phyloP scores from a whole-genome alignment of 2,797 vertebrate species.

The Rallus crepitans region DNA sequence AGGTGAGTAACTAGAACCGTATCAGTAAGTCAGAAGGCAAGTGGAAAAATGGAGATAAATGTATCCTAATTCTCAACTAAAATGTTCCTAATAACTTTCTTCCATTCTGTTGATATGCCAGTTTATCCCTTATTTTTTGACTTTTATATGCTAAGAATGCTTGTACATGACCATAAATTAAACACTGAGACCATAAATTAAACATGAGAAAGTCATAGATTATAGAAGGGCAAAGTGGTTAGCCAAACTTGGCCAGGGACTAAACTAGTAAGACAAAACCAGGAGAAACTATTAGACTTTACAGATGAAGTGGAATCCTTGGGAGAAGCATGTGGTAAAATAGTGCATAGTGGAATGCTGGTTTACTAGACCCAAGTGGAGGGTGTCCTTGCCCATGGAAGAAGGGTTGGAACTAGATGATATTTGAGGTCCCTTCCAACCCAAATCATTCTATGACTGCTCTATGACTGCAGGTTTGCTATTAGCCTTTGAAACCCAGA shows the following conservation, averaged over 20 bases:
- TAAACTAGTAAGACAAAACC: not conserved
- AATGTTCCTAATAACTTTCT: not conserved
- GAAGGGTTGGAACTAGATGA: no score
- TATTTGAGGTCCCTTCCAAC: no score
- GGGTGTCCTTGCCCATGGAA: no score
- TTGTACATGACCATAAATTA: not conserved
- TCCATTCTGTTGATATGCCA: not conserved
- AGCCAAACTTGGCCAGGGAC: not conserved
- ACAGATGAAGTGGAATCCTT: not conserved
- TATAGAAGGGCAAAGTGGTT: not conserved
- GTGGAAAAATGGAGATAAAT: not conserved
- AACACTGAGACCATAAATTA: not conserved
- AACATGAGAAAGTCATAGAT: not conserved
- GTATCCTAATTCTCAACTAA: not conserved
- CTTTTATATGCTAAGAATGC: not conserved
- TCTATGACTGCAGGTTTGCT: not conserved
- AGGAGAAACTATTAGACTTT: not conserved
- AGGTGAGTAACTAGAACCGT: rapidly evolving
- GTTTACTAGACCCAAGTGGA: not conserved
- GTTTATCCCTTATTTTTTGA: not conserved
- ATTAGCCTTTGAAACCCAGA: not conserved
- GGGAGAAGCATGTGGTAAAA: not conserved
- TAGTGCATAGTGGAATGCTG: not conserved
- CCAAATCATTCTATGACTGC: no score
- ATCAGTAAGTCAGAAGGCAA: not conserved